phyloP scores from a whole-genome alignment of 2,113 vertebrate species.

The Tragelaphus strepsiceros region DNA sequence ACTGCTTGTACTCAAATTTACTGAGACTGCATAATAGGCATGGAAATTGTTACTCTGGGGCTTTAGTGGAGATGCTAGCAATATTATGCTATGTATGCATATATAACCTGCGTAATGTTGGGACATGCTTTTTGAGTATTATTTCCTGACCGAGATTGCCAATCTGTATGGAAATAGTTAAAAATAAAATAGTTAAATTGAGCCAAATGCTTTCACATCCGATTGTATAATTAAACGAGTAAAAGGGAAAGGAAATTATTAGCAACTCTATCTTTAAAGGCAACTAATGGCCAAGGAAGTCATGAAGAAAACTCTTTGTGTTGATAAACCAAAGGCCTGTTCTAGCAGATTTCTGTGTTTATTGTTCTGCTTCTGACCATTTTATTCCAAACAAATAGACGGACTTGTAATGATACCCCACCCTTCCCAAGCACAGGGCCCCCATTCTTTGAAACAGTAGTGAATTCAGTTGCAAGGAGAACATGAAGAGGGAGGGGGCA shows the following conservation, averaged over 20 bases:
- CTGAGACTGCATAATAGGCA: not conserved
- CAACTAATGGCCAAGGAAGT: slow-evolving; percentile 22
- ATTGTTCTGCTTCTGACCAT: slow-evolving; percentile 70
- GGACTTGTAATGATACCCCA: slow-evolving; percentile 57
- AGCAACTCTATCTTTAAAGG: slow-evolving; percentile 55
- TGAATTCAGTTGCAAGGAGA: slow-evolving; percentile 58
- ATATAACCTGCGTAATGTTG: not conserved
- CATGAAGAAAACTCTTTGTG: slow-evolving; percentile 73
- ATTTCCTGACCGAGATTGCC: not conserved
- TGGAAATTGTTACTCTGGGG: not conserved
- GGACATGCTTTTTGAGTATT: not conserved
- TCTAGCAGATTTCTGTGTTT: slow-evolving; percentile 62
- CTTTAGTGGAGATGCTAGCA: not conserved
- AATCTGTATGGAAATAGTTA: slow-evolving; percentile 13
- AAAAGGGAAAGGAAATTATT: slow-evolving; percentile 63
- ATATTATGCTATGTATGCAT: not conserved
- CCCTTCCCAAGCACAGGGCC: slow-evolving; percentile 59
- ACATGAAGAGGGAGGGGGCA: slow-evolving; percentile 32
- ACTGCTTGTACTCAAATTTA: not conserved
- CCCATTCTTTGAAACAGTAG: slow-evolving; percentile 71
- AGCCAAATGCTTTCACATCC: slow-evolving; percentile 38
- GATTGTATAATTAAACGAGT: slow-evolving; percentile 50
- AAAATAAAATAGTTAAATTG: slow-evolving; percentile 31
- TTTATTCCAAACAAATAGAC: slow-evolving; percentile 66
- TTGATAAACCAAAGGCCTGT: slow-evolving; percentile 42